Evolutionary conservation across 92 coral and sea anemone genomes (phyloP), one percentile per base, ranked within the genome.

Genomic region (Virgularia gustaviana): DNA sequence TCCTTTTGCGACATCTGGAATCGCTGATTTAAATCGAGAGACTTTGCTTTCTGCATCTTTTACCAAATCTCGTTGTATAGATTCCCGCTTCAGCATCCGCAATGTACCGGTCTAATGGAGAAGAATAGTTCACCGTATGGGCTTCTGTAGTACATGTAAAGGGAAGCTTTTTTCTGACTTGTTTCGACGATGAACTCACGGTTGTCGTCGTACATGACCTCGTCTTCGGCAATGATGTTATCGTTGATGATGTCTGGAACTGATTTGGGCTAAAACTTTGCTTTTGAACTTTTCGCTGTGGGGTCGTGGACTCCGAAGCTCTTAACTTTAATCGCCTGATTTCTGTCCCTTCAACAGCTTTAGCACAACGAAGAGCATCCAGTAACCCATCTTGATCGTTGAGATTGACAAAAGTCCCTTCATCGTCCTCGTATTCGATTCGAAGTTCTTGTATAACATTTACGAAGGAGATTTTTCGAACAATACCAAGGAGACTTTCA

Each of bases 281-380:
- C 51, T 43, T 43, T 3, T 43, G 1, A 15, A 43, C 19, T 43
- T 43, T 43, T 0, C 51, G 3, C 19, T 43, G 63, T 18, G 63
- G 63, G 15, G 63, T 56, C 13, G 63, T 27, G 15, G 63, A 22
- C 2, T 56, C 63, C 27, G 63, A 56, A 56, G 32, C 63, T 56
- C 63, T 22, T 13, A 56, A 11, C 63, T 56, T 56, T 56, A 56
- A 56, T 13, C 63, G 8, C 27, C 63, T 34, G 63, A 0, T 56
- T 34, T 56, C 63, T 27, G 63, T 56, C 63, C 63, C 63, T 56
- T 56, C 34, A 37, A 56, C 63, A 23, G 33, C 63, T 56, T 56
- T 56, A 56, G 63, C 63, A 28, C 34, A 56, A 24, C 35, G 63
- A 27, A 2, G 24, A 27, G 63, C 63, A 24, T 56, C 63, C 35